Conservation (phyloP, 2,888 invertebrate genomes). For the Zygothrica quintamaculata region DNA sequence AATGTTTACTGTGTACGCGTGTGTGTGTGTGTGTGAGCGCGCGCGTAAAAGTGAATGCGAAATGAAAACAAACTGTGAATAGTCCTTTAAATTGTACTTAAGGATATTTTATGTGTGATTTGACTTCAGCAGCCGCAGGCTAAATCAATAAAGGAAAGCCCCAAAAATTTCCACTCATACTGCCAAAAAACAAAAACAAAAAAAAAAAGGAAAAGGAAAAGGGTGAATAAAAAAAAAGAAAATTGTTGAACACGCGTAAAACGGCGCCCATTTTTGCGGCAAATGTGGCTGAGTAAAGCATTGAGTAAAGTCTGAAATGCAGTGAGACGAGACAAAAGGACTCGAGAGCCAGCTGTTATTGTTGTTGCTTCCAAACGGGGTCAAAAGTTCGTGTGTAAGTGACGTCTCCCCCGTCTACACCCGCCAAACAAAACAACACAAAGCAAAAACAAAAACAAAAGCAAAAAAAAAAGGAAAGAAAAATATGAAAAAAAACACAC, state of each 20-base stretch:
- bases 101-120: constrained; percentile 19
- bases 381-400: constrained; percentile 82
- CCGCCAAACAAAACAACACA: no score
- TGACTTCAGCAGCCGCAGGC: constrained; percentile 3
- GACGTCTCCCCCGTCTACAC: constrained; percentile 7
- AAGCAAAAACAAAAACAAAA: no score
- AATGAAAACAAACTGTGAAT: constrained; percentile 34
- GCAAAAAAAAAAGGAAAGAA: no score
- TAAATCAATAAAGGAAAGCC: constrained; percentile 63
- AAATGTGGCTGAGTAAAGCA: constrained; percentile 9
- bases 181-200: constrained; percentile 4
- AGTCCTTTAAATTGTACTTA: constrained; percentile 20
- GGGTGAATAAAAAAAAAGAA: constrained; percentile 19
- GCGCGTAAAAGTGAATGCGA: constrained; percentile 40
- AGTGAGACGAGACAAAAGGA: constrained; percentile 46
- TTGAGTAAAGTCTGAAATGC: constrained; percentile 17
- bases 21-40: constrained; percentile 32
- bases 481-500: no score
- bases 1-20: neutral
- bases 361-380: constrained; percentile 78
- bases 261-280: constrained; percentile 14
- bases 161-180: constrained; percentile 3
- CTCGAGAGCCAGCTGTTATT: constrained; percentile 58
- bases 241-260: constrained; percentile 22
- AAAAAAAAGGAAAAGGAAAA: no score